Conservation (phyloP, 2,888 invertebrate genomes). For the Dastarcus helophoroides region DNA sequence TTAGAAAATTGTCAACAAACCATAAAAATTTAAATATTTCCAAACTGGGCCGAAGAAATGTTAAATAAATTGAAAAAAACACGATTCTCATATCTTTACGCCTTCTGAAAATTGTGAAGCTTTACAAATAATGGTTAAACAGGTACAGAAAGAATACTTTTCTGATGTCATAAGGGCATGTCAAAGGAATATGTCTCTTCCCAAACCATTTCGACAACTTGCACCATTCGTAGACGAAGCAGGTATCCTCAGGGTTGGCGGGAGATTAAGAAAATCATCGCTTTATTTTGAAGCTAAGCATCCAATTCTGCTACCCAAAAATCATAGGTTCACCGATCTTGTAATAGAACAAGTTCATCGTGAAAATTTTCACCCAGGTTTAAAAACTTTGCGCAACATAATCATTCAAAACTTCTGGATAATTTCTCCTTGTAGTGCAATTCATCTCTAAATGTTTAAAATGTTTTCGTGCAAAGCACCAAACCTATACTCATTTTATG, state of each 20-base stretch:
- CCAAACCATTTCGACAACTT: not conserved
- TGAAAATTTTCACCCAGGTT: constrained; percentile 4
- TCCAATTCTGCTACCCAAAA: constrained; percentile 6
- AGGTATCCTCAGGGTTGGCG: not conserved
- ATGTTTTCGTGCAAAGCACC: no score
- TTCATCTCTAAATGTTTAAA: no score
- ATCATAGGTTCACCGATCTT: constrained; percentile 6
- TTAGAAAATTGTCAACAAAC: no score
- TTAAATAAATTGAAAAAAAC: no score
- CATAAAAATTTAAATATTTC: no score
- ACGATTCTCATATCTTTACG: no score
- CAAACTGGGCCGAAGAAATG: no score
- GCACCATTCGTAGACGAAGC: no score
- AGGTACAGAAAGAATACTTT: not conserved
- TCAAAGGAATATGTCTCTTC: not conserved
- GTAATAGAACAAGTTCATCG: constrained; percentile 4
- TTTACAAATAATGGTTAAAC: no score
- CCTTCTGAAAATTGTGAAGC: no score
- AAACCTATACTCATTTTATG: no score
- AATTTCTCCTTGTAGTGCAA: not conserved
- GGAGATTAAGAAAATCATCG: constrained; percentile 4
- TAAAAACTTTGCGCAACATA: not conserved
- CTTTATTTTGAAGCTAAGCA: constrained; percentile 6
- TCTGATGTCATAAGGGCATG: not conserved
- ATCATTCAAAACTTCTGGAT: constrained; percentile 1